Evolutionary conservation across 2,888 invertebrate species (phyloP).

Genomic region (Tubulanus polymorphus): DNA sequence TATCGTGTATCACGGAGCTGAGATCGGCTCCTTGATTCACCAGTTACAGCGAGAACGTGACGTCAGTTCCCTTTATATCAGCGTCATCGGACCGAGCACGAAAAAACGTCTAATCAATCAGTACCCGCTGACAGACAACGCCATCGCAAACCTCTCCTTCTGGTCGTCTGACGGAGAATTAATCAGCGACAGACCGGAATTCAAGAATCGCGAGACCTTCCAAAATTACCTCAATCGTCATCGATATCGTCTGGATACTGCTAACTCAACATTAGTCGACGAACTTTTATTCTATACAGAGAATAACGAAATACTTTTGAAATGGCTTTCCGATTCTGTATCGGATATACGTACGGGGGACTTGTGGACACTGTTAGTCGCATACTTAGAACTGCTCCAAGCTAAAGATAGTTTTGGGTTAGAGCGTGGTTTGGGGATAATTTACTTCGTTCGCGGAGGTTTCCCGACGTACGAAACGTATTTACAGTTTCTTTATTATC

Average conservation of each 20-base stretch:
- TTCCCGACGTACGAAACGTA: conserved; percentile 34
- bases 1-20: too few relatives aligned
- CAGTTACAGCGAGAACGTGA: conserved; percentile 38
- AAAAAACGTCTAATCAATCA: conserved; percentile 31
- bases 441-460: conserved; percentile 33
- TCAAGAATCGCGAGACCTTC: conserved; percentile 29
- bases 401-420: conserved; percentile 40
- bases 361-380: conserved; percentile 38
- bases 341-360: conserved; percentile 33
- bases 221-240: conserved; percentile 32
- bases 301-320: conserved; percentile 34
- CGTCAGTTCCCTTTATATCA: conserved; percentile 38
- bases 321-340: conserved; percentile 53
- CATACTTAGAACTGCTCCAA: conserved; percentile 37
- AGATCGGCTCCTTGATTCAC: conserved; percentile 27
- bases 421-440: conserved; percentile 35
- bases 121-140: conserved; percentile 32
- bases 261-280: conserved; percentile 28
- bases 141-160: conserved; percentile 27
- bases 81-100: conserved; percentile 27
- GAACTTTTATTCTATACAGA: conserved; percentile 39
- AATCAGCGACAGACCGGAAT: conserved; percentile 20
- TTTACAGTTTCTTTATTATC: conserved; percentile 32
- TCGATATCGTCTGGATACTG: conserved; percentile 33
- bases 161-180: conserved; percentile 27